phyloP scores from a whole-genome alignment of 1,140 invertebrate genomes.

The Ganaspis sp. region DNA sequence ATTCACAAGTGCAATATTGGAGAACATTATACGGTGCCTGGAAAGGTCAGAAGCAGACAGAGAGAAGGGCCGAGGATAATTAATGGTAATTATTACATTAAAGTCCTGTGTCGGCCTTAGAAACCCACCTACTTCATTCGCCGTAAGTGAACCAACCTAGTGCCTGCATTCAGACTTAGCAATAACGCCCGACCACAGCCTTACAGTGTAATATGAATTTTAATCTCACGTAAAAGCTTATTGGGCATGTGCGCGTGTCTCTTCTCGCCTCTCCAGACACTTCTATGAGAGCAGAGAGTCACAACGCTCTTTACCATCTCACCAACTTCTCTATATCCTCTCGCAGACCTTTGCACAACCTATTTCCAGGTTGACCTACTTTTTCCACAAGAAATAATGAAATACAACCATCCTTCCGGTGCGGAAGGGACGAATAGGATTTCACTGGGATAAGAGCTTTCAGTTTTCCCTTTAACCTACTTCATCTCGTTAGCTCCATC shows the following conservation, averaged over 20 bases:
- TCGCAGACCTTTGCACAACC: not conserved
- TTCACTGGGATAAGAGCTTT: not conserved
- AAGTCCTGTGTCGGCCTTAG: constrained; percentile 22
- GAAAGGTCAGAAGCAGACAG: constrained; percentile 16
- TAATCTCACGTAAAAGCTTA: constrained; percentile 30
- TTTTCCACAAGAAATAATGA: constrained; percentile 13
- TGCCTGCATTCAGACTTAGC: not conserved
- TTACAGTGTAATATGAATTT: constrained; percentile 25
- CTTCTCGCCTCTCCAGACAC: not conserved
- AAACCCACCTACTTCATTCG: not conserved
- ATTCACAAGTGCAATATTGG: constrained; percentile 30
- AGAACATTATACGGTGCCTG: constrained; percentile 17
- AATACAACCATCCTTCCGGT: not conserved
- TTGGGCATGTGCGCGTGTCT: constrained; percentile 17
- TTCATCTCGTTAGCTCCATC: constrained; percentile 4
- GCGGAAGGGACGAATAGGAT: constrained; percentile 18
- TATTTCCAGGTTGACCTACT: constrained; percentile 17
- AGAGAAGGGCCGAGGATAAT: constrained; percentile 7
- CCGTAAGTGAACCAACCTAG: constrained; percentile 11
- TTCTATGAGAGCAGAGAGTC: not conserved
- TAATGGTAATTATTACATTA: constrained; percentile 31
- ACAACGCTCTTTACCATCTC: not conserved
- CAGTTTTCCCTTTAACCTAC: not conserved
- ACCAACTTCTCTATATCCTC: not conserved
- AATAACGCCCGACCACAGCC: constrained; percentile 2